A percentile compares a stretch with the other conserved stretches of the same genome.
Conservation (phyloP, 1,140 invertebrate species). For the Drosophila tristis region DNA sequence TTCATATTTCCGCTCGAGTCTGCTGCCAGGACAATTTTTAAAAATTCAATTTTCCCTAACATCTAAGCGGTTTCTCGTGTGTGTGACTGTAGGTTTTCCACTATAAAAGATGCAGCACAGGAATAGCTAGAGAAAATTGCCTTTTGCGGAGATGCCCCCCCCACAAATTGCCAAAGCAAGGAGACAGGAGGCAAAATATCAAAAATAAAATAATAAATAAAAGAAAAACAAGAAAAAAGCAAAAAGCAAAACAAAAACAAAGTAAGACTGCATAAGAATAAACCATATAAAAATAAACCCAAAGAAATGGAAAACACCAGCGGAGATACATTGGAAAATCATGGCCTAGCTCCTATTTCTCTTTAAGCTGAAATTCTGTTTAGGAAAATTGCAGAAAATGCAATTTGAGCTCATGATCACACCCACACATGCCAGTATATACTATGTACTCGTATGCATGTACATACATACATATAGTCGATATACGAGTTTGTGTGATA, state of each 20-base stretch:
- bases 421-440: no score
- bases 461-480: slow-evolving; percentile 4
- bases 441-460: neutral
- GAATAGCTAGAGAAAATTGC: slow-evolving; percentile 59
- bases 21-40: slow-evolving; percentile 72
- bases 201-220: slow-evolving; percentile 42
- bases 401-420: slow-evolving; percentile 55
- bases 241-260: slow-evolving; percentile 38
- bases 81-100: slow-evolving; percentile 42
- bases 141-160: slow-evolving; percentile 52
- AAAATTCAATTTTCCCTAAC: slow-evolving; percentile 77
- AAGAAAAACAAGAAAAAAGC: slow-evolving; percentile 31
- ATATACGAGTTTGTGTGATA: slow-evolving; percentile 22
- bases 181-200: neutral
- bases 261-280: slow-evolving; percentile 30
- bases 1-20: slow-evolving; percentile 74
- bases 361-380: slow-evolving; percentile 39
- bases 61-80: slow-evolving; percentile 55
- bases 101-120: slow-evolving; percentile 62
- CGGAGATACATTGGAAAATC: slow-evolving; percentile 35
- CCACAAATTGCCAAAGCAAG: slow-evolving; percentile 16
- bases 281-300: slow-evolving; percentile 41
- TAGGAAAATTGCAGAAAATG: slow-evolving; percentile 50
- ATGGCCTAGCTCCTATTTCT: slow-evolving; percentile 38
- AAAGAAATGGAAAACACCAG: slow-evolving; percentile 7